Conservation (phyloP, 1,140 invertebrate species). For the Papilio polyxenes region DNA sequence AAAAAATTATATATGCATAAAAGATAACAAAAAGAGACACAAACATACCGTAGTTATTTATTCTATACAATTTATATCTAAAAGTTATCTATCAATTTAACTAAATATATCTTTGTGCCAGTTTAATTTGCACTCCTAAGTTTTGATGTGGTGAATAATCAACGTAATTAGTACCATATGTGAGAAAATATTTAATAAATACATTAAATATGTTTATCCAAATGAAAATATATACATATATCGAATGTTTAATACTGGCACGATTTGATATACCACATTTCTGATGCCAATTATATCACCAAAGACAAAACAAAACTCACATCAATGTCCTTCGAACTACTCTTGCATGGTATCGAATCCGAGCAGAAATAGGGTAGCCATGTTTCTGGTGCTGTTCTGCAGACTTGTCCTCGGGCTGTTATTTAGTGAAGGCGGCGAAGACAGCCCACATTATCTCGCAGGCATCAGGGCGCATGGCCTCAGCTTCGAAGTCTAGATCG, state of each 20-base stretch:
- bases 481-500: slow-evolving; percentile 97
- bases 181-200: background rate
- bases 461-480: slow-evolving; percentile 92
- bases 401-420: slow-evolving; percentile 64
- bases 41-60: slow-evolving; percentile 1
- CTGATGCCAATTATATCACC: background rate
- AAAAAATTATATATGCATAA: background rate
- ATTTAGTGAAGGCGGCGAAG: slow-evolving; percentile 99
- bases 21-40: slow-evolving; percentile 1
- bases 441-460: slow-evolving; percentile 99
- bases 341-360: too few species aligned
- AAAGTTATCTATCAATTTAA: slow-evolving; percentile 22
- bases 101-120: slow-evolving; percentile 20
- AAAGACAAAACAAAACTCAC: background rate
- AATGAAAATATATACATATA: slow-evolving; percentile 25
- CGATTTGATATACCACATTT: slow-evolving; percentile 26
- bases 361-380: too few species aligned
- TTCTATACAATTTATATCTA: slow-evolving; percentile 19
- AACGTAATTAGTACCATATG: background rate
- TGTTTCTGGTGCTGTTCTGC: too few species aligned
- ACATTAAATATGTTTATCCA: slow-evolving; percentile 23
- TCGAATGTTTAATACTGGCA: slow-evolving; percentile 30
- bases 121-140: background rate
- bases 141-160: background rate
- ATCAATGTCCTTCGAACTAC: slow-evolving; percentile 3